A percentile compares a stretch with the other conserved stretches of the same genome.
Evolutionary conservation across 2,888 invertebrate species (phyloP).

Genomic region (Xylota segnis): DNA sequence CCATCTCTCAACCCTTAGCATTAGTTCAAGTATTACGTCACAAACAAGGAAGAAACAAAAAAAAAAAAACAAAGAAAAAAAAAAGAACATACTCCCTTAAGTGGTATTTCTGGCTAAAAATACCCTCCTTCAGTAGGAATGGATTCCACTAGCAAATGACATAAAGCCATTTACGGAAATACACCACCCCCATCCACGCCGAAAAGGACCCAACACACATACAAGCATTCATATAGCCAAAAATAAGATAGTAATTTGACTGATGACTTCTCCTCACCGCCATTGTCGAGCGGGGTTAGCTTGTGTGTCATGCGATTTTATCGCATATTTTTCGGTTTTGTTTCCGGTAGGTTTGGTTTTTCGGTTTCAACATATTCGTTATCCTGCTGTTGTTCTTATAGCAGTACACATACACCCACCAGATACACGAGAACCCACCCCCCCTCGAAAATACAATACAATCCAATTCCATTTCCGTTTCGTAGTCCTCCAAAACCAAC

Average conservation of each 20-base stretch:
- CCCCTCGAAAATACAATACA: slow-evolving; percentile 40
- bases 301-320: slow-evolving; percentile 78
- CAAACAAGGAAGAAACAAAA: slow-evolving; percentile 21
- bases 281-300: slow-evolving; percentile 51
- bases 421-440: not conserved
- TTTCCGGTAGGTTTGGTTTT: slow-evolving; percentile 77
- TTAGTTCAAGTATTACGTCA: slow-evolving; percentile 68
- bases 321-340: slow-evolving; percentile 76
- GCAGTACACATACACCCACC: slow-evolving; percentile 21
- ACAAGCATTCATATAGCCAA: slow-evolving; percentile 65
- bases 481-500: slow-evolving; percentile 43
- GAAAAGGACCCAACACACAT: slow-evolving; percentile 14
- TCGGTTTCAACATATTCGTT: slow-evolving; percentile 46
- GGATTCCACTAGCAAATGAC: slow-evolving; percentile 74
- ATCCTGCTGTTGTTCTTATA: slow-evolving; percentile 37
- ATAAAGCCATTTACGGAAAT: slow-evolving; percentile 75
- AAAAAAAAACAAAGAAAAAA: slow-evolving; percentile 24
- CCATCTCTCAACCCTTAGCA: slow-evolving; percentile 35
- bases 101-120: slow-evolving; percentile 61
- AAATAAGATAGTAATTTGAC: slow-evolving; percentile 78
- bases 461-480: slow-evolving; percentile 75
- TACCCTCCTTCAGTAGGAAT: slow-evolving; percentile 58
- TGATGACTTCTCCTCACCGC: slow-evolving; percentile 76
- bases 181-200: slow-evolving; percentile 30
- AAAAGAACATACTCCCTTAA: slow-evolving; percentile 58